phyloP scores from a whole-genome alignment of 2,797 vertebrate genomes.

The Notolabrus celidotus region DNA sequence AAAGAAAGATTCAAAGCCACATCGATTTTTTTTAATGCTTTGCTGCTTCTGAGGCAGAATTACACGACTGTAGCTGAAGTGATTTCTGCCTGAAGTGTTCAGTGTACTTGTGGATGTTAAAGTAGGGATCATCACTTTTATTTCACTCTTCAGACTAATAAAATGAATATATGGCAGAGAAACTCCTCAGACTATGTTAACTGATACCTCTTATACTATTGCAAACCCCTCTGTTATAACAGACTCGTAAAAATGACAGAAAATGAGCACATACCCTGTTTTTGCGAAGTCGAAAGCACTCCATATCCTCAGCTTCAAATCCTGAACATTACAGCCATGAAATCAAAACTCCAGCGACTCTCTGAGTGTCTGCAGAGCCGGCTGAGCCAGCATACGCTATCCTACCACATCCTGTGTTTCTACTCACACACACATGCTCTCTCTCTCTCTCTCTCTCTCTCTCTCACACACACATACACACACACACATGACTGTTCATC shows the following conservation, averaged over 20 bases:
- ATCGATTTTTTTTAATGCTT: neutral
- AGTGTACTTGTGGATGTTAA: neutral
- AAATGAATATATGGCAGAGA: constrained; percentile 33
- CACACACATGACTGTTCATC: constrained; percentile 56
- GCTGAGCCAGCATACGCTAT: constrained; percentile 79
- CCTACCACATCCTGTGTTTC: constrained; percentile 84
- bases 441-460: too few species aligned
- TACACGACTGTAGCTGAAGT: neutral
- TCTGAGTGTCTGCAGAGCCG: constrained; percentile 72
- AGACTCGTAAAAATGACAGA: constrained; percentile 30
- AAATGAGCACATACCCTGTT: constrained; percentile 70
- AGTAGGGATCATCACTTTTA: constrained; percentile 17
- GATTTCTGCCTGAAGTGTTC: neutral
- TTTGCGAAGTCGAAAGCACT: constrained; percentile 79
- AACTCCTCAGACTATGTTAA: constrained; percentile 28
- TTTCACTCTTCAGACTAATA: constrained; percentile 33
- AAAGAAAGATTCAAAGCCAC: constrained; percentile 34
- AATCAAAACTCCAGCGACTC: constrained; percentile 72
- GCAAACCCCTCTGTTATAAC: constrained; percentile 34
- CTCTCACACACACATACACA: constrained; percentile 41
- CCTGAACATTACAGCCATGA: constrained; percentile 67
- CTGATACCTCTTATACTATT: constrained; percentile 15
- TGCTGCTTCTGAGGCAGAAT: neutral
- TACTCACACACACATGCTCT: constrained; percentile 50
- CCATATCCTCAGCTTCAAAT: constrained; percentile 75